Percentiles rank a stretch among this genome's conserved stretches.
Evolutionary conservation across 2,113 vertebrate genomes (phyloP).

Genomic region (Rhea americana): DNA sequence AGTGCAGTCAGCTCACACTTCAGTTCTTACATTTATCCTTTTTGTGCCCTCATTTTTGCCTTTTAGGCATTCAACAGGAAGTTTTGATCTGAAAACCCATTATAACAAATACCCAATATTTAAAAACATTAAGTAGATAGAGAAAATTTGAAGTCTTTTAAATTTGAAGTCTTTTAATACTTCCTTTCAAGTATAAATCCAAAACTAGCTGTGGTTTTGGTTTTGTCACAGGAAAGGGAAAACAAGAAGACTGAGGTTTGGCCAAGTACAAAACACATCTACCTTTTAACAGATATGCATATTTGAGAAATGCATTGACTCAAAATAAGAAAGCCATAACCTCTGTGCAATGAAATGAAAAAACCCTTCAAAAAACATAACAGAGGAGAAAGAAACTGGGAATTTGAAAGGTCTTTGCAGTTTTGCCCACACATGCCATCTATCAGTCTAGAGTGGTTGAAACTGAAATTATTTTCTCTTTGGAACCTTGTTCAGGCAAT

Average conservation of each 20-base stretch:
- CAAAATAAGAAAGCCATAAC: not conserved
- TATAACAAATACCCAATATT: not conserved
- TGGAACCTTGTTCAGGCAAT: not conserved
- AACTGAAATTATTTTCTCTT: not conserved
- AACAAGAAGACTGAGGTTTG: not conserved
- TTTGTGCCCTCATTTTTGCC: not conserved
- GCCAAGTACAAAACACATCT: not conserved
- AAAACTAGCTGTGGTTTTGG: not conserved
- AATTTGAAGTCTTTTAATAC: not conserved
- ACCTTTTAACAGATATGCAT: not conserved
- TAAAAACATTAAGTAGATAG: not conserved
- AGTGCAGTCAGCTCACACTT: not conserved
- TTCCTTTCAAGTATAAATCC: not conserved
- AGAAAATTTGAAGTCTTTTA: not conserved
- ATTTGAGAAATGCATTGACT: not conserved
- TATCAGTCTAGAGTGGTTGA: not conserved
- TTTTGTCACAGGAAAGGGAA: conserved; percentile 10
- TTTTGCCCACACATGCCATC: not conserved
- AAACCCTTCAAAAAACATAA: not conserved
- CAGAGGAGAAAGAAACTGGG: not conserved
- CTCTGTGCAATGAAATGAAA: not conserved
- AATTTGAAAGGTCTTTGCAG: not conserved
- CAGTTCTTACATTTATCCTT: not conserved
- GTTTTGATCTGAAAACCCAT: not conserved
- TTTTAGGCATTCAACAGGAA: not conserved